These are phyloP conservation scores for Sclerurus mexicanus DNA, from an alignment of 2,113 vertebrate species.

Conservation along the genomic window DNA sequence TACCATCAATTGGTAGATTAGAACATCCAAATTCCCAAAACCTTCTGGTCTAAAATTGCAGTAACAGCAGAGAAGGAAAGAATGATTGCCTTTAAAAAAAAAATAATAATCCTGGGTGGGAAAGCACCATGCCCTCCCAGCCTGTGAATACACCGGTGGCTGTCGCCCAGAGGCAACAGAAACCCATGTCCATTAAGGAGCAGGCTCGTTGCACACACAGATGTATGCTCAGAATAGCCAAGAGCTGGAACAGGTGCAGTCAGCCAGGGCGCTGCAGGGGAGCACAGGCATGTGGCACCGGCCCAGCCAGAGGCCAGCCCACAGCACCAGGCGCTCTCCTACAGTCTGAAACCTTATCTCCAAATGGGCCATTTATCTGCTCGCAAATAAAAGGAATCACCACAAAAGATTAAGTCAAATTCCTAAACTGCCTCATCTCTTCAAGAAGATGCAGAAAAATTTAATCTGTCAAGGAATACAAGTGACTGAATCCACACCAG, in stretches of 20 bases:
- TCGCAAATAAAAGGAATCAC: not conserved
- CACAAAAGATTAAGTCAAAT: not conserved
- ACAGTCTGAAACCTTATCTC: not conserved
- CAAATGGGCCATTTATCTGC: not conserved
- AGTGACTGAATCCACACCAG: not conserved
- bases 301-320: not conserved
- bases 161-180: not conserved
- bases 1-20: not conserved
- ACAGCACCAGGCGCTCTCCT: not conserved
- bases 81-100: not conserved
- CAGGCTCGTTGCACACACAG: not conserved
- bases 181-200: not conserved
- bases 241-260: conserved; percentile 26
- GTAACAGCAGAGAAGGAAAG: not conserved
- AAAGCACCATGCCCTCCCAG: not conserved
- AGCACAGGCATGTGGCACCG: not conserved
- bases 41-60: not conserved
- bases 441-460: not conserved
- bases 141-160: not conserved
- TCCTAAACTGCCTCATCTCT: not conserved
- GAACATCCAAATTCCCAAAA: not conserved
- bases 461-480: not conserved
- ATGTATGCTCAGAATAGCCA: conserved; percentile 26
- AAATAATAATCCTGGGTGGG: not conserved
- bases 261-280: not conserved